These are phyloP conservation scores for Macrocentrus cingulum DNA, from an alignment of 1,140 invertebrate genomes.

Conservation along the genomic window DNA sequence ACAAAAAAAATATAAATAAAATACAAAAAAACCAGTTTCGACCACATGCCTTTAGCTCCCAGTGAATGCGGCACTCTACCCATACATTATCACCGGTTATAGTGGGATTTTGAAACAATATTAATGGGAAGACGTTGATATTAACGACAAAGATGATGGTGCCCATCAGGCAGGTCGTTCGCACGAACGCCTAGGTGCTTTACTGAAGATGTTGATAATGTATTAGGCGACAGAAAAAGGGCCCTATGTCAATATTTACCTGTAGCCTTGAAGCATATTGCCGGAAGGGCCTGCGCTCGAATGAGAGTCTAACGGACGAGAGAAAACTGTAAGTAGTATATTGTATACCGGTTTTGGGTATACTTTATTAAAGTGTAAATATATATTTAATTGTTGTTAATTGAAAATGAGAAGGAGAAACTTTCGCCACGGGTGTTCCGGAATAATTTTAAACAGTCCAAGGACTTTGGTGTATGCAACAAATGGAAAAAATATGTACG, in stretches of 20 bases:
- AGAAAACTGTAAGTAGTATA: too few relatives aligned
- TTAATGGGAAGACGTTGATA: not conserved
- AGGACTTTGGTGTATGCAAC: not conserved
- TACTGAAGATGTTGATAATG: not conserved
- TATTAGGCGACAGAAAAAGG: not conserved
- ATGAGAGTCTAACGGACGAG: not conserved
- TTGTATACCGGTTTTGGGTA: too few relatives aligned
- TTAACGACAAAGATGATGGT: not conserved
- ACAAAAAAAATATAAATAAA: too few relatives aligned
- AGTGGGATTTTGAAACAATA: constrained; percentile 10
- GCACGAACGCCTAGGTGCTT: too few relatives aligned
- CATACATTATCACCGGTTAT: too few relatives aligned
- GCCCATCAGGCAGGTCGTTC: not conserved
- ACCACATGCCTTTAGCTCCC: too few relatives aligned
- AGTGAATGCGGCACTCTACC: too few relatives aligned
- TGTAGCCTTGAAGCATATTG: too few relatives aligned
- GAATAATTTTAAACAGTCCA: constrained; percentile 1
- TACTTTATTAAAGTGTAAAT: too few relatives aligned
- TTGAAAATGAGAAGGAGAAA: constrained; percentile 6
- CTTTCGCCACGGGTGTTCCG: constrained; percentile 4
- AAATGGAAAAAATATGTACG: constrained; percentile 1
- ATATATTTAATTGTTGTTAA: not conserved
- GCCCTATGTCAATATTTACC: not conserved
- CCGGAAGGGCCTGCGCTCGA: not conserved
- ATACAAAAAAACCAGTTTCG: constrained; percentile 7